Evolutionary conservation across 2,797 vertebrate species (phyloP).

Genomic region (Macropodus opercularis): DNA sequence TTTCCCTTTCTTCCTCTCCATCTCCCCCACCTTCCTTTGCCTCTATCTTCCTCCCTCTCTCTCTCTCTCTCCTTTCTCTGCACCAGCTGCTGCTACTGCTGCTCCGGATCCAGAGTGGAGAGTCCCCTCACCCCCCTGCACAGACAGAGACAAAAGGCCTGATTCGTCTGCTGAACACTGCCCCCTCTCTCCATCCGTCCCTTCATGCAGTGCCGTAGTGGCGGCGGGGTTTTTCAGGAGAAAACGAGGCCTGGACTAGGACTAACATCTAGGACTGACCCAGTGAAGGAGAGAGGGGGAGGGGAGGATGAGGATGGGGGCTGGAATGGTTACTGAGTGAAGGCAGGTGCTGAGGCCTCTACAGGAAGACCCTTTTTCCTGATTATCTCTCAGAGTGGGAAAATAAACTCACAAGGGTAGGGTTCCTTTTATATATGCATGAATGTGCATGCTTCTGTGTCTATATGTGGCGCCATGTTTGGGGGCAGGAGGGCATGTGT

Average conservation of each 20-base stretch:
- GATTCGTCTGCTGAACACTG: slow-evolving; percentile 82
- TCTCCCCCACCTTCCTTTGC: slow-evolving; percentile 60
- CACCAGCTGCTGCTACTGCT: slow-evolving; percentile 74
- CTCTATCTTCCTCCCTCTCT: slow-evolving; percentile 43
- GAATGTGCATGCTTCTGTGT: slow-evolving; percentile 63
- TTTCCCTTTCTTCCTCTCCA: slow-evolving; percentile 58
- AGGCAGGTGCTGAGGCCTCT: slow-evolving; percentile 78
- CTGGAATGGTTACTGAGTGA: slow-evolving; percentile 58
- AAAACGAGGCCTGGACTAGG: slow-evolving; percentile 71
- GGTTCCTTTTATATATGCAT: slow-evolving; percentile 73
- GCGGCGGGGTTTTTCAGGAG: slow-evolving; percentile 59
- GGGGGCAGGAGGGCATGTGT: slow-evolving; percentile 34
- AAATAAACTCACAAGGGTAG: slow-evolving; percentile 75
- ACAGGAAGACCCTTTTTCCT: slow-evolving; percentile 68
- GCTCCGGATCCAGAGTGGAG: slow-evolving; percentile 73
- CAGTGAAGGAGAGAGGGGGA: slow-evolving; percentile 66
- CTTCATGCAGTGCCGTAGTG: slow-evolving; percentile 63
- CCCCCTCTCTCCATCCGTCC: slow-evolving; percentile 75
- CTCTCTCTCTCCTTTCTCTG: slow-evolving; percentile 66
- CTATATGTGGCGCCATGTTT: slow-evolving; percentile 42
- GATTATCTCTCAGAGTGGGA: slow-evolving; percentile 66
- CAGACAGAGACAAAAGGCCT: slow-evolving; percentile 84
- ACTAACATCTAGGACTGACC: slow-evolving; percentile 73
- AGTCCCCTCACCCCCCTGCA: slow-evolving; percentile 75
- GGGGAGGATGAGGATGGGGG: slow-evolving; percentile 55